Evolutionary conservation across 2,888 invertebrate species (phyloP).

Genomic region (Diplolepis rosae): DNA sequence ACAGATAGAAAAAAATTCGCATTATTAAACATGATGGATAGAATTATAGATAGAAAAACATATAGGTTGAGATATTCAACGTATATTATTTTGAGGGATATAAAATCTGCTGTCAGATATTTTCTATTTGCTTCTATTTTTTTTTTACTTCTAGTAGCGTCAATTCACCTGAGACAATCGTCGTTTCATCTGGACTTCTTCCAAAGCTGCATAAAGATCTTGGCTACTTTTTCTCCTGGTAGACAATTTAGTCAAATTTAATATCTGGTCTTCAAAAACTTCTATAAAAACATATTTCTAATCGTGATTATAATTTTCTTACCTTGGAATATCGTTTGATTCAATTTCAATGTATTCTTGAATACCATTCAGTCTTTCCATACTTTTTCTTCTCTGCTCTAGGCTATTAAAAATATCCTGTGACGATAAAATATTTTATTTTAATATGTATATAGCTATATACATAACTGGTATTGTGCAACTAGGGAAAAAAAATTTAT

Average conservation of each 20-base stretch:
- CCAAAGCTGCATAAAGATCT: conserved; percentile 63
- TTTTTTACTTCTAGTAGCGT: too few relatives aligned
- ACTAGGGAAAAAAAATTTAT: too few relatives aligned
- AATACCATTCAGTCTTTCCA: conserved; percentile 67
- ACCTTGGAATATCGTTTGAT: conserved; percentile 58
- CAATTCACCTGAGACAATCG: conserved; percentile 61
- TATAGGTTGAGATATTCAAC: too few relatives aligned
- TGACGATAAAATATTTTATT: conserved; percentile 31
- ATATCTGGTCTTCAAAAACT: neutral
- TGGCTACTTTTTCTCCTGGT: conserved; percentile 62
- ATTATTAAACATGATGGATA: too few relatives aligned
- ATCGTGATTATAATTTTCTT: conserved; percentile 8
- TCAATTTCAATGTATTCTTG: conserved; percentile 64
- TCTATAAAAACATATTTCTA: too few relatives aligned
- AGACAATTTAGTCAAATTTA: conserved; percentile 3
- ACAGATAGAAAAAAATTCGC: too few relatives aligned
- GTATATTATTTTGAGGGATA: too few relatives aligned
- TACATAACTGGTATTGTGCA: too few relatives aligned
- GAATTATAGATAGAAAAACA: too few relatives aligned
- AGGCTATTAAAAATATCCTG: conserved; percentile 71
- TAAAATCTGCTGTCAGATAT: too few relatives aligned
- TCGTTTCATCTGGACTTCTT: conserved; percentile 64
- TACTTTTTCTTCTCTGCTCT: conserved; percentile 68
- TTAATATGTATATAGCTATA: too few relatives aligned
- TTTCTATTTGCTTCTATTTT: too few relatives aligned